A percentile compares a stretch with the other conserved stretches of the same genome.
Conservation (phyloP, 2,113 vertebrate species). For the Mesocricetus auratus region DNA sequence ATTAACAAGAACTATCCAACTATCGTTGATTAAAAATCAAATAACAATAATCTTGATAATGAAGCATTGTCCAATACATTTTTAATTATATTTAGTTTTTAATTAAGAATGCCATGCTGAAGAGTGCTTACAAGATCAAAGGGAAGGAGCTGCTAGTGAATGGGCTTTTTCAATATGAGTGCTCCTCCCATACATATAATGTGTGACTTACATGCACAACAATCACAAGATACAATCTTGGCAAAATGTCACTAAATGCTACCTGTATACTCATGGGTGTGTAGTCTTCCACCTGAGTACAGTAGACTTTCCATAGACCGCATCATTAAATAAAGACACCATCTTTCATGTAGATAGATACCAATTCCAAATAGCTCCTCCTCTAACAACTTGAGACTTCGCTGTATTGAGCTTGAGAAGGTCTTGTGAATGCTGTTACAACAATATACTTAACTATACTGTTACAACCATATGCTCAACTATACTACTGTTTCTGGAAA, state of each 20-base stretch:
- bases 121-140: neutral
- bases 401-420: neutral
- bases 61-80: slow-evolving; percentile 44
- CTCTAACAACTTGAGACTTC: neutral
- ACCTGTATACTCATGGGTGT: neutral
- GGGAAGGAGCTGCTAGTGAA: neutral
- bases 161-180: neutral
- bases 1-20: neutral
- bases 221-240: neutral
- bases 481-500: neutral
- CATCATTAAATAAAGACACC: neutral
- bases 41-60: neutral
- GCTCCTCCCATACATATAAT: neutral
- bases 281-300: neutral
- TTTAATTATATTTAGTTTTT: slow-evolving; percentile 30
- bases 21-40: neutral
- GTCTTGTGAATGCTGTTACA: neutral
- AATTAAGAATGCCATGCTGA: slow-evolving; percentile 1
- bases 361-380: neutral
- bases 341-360: neutral
- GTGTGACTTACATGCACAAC: neutral
- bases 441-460: neutral
- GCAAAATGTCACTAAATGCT: neutral
- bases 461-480: neutral
- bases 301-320: neutral